A percentile compares a stretch with the other conserved stretches of the same genome.
These are phyloP conservation scores for Neria commutata DNA, from an alignment of 2,888 invertebrate genomes.

Conservation along the genomic window DNA sequence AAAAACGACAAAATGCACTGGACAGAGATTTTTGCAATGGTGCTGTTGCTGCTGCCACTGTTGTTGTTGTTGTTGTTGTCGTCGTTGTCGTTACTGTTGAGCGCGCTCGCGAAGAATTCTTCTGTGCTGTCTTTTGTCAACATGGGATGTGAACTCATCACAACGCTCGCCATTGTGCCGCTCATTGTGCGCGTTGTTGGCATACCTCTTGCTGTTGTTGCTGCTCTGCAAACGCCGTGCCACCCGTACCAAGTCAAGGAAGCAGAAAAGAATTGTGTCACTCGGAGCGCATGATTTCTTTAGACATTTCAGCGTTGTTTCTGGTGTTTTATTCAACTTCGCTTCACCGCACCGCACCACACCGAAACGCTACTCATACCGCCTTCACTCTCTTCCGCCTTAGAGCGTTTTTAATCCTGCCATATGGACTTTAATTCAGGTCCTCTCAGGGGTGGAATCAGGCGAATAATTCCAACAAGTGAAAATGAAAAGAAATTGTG, in stretches of 20 bases:
- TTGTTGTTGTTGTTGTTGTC: too few relatives aligned
- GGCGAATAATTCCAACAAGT: slow-evolving; percentile 26
- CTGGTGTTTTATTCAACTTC: background rate
- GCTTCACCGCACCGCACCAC: slow-evolving; percentile 44
- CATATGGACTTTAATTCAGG: slow-evolving; percentile 59
- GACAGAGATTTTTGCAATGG: slow-evolving; percentile 12
- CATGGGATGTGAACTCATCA: slow-evolving; percentile 3
- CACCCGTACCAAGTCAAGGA: slow-evolving; percentile 14
- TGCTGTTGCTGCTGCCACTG: background rate
- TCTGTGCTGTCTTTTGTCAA: background rate
- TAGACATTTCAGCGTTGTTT: slow-evolving; percentile 45
- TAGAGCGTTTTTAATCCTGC: slow-evolving; percentile 56
- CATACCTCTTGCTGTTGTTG: slow-evolving; percentile 40
- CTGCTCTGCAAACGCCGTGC: slow-evolving; percentile 33
- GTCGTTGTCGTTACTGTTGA: too few relatives aligned
- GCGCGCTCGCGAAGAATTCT: slow-evolving; percentile 18
- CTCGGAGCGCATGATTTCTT: slow-evolving; percentile 45
- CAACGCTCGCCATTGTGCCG: background rate
- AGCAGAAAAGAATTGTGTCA: slow-evolving; percentile 48
- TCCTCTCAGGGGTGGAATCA: slow-evolving; percentile 37
- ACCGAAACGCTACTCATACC: too few relatives aligned
- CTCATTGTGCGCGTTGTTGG: slow-evolving; percentile 38
- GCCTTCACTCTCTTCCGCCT: background rate
- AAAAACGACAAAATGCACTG: slow-evolving; percentile 16
- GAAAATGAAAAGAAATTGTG: slow-evolving; percentile 17